Conservation (phyloP, 2,113 vertebrate species). For the Spea bombifrons region DNA sequence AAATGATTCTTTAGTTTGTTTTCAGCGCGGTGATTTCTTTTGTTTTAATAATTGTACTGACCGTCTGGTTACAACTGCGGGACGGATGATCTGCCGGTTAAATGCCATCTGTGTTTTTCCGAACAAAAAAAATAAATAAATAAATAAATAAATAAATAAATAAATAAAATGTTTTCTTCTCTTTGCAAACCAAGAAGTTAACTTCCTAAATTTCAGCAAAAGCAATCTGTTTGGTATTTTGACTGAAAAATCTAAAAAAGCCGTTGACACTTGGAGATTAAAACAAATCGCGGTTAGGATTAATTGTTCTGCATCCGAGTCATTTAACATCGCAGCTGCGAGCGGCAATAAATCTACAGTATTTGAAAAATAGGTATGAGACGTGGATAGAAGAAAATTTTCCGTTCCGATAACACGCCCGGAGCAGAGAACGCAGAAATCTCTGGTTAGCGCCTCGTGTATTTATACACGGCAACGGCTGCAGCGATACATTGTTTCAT, state of each 20-base stretch:
- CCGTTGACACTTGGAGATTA: slow-evolving; percentile 57
- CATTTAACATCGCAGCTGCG: slow-evolving; percentile 50
- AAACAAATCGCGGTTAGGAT: slow-evolving; percentile 60
- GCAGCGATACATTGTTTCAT: not conserved
- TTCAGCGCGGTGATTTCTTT: too few relatives aligned
- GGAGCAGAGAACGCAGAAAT: slow-evolving; percentile 13
- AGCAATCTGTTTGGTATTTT: slow-evolving; percentile 51
- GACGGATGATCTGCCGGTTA: too few relatives aligned
- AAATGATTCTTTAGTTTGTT: too few relatives aligned
- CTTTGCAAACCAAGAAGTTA: slow-evolving; percentile 51
- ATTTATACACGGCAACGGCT: slow-evolving; percentile 1
- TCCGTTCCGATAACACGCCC: slow-evolving; percentile 32
- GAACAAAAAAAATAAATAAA: too few relatives aligned
- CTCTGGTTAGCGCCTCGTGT: not conserved
- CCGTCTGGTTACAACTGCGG: too few relatives aligned
- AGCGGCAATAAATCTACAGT: slow-evolving; percentile 52
- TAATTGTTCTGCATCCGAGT: slow-evolving; percentile 58
- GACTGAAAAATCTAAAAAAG: slow-evolving; percentile 55
- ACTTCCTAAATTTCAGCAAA: slow-evolving; percentile 54
- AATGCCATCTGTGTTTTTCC: too few relatives aligned
- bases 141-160: too few relatives aligned
- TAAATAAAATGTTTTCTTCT: too few relatives aligned
- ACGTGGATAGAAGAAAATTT: slow-evolving; percentile 5
- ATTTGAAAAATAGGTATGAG: slow-evolving; percentile 48
- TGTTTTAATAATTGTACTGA: too few relatives aligned